A percentile compares a stretch with the other conserved stretches of the same genome.
These are phyloP conservation scores for Bombus soroeensis DNA, from an alignment of 1,140 invertebrate genomes.

Conservation along the genomic window DNA sequence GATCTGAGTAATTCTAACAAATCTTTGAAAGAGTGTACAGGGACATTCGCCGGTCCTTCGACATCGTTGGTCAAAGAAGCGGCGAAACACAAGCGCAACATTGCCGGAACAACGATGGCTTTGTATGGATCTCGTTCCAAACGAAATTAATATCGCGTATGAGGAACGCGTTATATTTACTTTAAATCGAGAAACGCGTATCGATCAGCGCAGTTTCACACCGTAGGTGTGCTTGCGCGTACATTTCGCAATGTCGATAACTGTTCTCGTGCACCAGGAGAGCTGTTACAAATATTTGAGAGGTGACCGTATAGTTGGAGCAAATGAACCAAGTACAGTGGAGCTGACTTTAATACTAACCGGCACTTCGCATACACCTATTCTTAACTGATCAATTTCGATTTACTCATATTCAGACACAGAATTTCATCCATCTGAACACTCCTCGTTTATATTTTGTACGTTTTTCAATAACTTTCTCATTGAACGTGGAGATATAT, in stretches of 20 bases:
- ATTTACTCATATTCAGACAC: too few relatives aligned
- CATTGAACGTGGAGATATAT: too few relatives aligned
- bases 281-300: constrained; percentile 60
- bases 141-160: constrained; percentile 17
- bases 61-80: background rate
- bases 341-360: background rate
- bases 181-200: constrained; percentile 30
- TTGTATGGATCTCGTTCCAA: background rate
- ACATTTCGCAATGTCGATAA: constrained; percentile 43
- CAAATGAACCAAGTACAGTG: constrained; percentile 2
- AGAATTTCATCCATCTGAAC: too few relatives aligned
- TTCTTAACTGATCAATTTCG: too few relatives aligned
- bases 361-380: too few relatives aligned
- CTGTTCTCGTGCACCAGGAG: constrained; percentile 3
- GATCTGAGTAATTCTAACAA: background rate
- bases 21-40: background rate
- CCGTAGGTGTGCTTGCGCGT: background rate
- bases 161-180: constrained; percentile 24
- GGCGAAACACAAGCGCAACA: background rate
- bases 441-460: too few relatives aligned
- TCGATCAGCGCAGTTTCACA: constrained; percentile 29
- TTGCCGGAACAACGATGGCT: background rate
- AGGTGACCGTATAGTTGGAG: constrained; percentile 7
- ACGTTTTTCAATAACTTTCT: too few relatives aligned
- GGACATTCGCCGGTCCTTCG: background rate